These are phyloP conservation scores for Hypselothyrea guttata DNA, from an alignment of 2,888 invertebrate species.

Conservation along the genomic window DNA sequence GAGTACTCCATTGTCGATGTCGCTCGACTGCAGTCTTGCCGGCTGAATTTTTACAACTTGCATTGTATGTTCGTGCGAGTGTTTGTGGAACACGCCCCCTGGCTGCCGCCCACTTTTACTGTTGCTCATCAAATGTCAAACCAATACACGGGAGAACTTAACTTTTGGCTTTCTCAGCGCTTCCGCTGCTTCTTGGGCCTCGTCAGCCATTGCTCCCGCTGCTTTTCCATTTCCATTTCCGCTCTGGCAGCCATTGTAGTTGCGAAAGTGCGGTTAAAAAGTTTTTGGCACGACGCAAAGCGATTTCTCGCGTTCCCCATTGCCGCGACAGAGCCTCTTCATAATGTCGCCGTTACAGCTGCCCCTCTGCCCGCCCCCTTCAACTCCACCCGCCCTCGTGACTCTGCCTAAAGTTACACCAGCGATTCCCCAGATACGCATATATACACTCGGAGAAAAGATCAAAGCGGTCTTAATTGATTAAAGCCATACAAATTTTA, in stretches of 20 bases:
- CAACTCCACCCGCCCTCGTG: neutral
- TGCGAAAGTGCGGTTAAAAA: slow-evolving; percentile 67
- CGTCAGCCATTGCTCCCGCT: slow-evolving; percentile 24
- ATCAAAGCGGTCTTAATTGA: too few relatives aligned
- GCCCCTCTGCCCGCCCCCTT: neutral
- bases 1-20: too few relatives aligned
- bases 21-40: too few relatives aligned
- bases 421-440: too few relatives aligned
- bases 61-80: slow-evolving; percentile 2
- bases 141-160: slow-evolving; percentile 72
- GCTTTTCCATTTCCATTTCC: slow-evolving; percentile 73
- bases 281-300: slow-evolving; percentile 67
- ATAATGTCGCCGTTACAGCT: slow-evolving; percentile 47
- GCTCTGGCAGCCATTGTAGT: slow-evolving; percentile 55
- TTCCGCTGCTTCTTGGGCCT: slow-evolving; percentile 1
- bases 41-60: slow-evolving; percentile 54
- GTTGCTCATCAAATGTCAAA: slow-evolving; percentile 76
- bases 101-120: slow-evolving; percentile 40
- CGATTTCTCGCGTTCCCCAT: slow-evolving; percentile 66
- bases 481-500: too few relatives aligned
- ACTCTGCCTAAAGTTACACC: neutral
- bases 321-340: slow-evolving; percentile 24
- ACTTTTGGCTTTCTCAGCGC: slow-evolving; percentile 46
- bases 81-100: slow-evolving; percentile 18
- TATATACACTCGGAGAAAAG: too few relatives aligned